phyloP scores from a whole-genome alignment of 2,113 vertebrate species.

The Pseudolaguvia tuberculata region DNA sequence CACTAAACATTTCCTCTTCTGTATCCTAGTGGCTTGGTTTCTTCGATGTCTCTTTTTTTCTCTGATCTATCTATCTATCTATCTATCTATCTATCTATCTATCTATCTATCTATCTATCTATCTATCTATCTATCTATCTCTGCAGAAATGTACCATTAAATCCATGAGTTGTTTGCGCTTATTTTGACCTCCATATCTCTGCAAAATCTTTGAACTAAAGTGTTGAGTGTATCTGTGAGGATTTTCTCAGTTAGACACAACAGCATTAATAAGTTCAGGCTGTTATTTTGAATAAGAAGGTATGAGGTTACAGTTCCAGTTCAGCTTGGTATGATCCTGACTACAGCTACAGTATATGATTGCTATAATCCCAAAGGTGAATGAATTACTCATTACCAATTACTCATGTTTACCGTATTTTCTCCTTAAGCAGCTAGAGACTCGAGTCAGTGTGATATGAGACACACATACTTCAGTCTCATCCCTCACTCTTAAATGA shows the following conservation, averaged over 20 bases:
- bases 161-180: too few species aligned
- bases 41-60: not conserved
- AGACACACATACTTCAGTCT: not conserved
- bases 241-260: too few species aligned
- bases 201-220: too few species aligned
- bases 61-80: not conserved
- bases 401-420: not conserved
- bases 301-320: too few species aligned
- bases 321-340: not conserved
- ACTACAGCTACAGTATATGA: not conserved
- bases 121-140: too few species aligned
- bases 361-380: not conserved
- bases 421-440: not conserved
- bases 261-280: too few species aligned
- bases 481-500: conserved; percentile 2
- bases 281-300: too few species aligned
- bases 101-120: too few species aligned
- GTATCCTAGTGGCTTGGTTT: not conserved
- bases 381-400: not conserved
- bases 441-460: not conserved
- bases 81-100: not conserved
- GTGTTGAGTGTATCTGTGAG: too few species aligned
- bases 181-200: too few species aligned
- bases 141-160: too few species aligned
- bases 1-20: not conserved